These are phyloP conservation scores for Melanostoma scalare DNA, from an alignment of 2,888 invertebrate genomes.

Conservation along the genomic window DNA sequence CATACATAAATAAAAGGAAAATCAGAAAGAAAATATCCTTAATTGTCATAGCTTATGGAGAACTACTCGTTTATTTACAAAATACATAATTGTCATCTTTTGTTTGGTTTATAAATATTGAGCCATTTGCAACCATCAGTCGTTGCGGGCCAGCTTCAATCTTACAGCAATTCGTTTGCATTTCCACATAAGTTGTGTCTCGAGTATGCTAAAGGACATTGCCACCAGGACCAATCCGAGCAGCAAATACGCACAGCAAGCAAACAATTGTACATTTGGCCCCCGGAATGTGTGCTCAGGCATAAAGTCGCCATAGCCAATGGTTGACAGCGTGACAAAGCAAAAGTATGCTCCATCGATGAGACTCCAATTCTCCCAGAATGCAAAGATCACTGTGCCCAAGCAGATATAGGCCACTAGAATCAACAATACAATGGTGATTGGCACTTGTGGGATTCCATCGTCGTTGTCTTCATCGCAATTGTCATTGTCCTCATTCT, in stretches of 20 bases:
- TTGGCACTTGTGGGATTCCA: conserved; percentile 83
- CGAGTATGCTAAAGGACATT: conserved; percentile 92
- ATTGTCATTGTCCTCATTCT: conserved; percentile 56
- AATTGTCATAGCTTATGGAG: conserved; percentile 27
- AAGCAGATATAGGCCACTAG: conserved; percentile 88
- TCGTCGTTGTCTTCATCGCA: conserved; percentile 70
- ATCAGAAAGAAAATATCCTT: conserved; percentile 14
- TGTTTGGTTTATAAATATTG: conserved; percentile 55
- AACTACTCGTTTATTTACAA: conserved; percentile 45
- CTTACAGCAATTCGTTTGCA: conserved; percentile 88
- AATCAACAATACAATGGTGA: conserved; percentile 86
- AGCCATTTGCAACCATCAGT: conserved; percentile 80
- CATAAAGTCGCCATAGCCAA: conserved; percentile 90
- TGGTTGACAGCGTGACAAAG: conserved; percentile 92
- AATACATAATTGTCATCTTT: conserved; percentile 10
- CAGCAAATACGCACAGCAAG: conserved; percentile 90
- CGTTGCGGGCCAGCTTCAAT: conserved; percentile 86
- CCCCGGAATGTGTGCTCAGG: conserved; percentile 83
- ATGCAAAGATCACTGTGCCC: conserved; percentile 90
- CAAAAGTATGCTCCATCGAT: conserved; percentile 93
- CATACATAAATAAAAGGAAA: not conserved
- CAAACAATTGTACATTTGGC: conserved; percentile 86
- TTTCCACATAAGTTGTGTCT: conserved; percentile 89
- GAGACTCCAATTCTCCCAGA: conserved; percentile 92
- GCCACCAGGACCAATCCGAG: conserved; percentile 91